These are phyloP conservation scores for Archilochus colubris DNA, from an alignment of 2,113 vertebrate genomes.

Conservation along the genomic window DNA sequence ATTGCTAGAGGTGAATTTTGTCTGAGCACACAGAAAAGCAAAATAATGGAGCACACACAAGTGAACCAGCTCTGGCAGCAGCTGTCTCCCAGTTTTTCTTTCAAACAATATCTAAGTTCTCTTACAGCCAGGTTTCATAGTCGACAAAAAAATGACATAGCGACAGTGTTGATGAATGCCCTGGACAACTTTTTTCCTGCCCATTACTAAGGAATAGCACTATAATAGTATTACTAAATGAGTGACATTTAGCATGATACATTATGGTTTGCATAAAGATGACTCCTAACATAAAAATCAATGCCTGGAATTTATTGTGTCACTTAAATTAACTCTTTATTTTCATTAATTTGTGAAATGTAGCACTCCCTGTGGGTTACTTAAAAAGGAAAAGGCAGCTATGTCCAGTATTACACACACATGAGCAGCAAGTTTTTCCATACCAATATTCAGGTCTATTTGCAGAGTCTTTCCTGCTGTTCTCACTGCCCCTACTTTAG, in stretches of 20 bases:
- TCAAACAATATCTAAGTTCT: not conserved
- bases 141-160: not conserved
- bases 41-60: not conserved
- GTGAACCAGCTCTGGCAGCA: not conserved
- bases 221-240: not conserved
- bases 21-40: not conserved
- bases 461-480: not conserved
- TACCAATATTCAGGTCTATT: constrained; percentile 1
- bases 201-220: not conserved
- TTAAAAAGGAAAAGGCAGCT: not conserved
- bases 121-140: not conserved
- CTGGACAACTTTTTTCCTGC: not conserved
- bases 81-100: not conserved
- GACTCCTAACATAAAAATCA: constrained; percentile 42
- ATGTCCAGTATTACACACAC: not conserved
- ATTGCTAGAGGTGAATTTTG: not conserved
- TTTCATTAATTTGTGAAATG: not conserved
- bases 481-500: not conserved
- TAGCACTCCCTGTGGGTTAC: not conserved
- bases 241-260: not conserved
- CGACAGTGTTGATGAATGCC: not conserved
- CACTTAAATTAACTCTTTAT: constrained; percentile 20
- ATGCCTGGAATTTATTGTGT: constrained; percentile 40
- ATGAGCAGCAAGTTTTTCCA: not conserved
- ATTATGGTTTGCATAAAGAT: constrained; percentile 39